Evolutionary conservation across 2,797 vertebrate genomes (phyloP), one percentile per base, ranked within the genome.

Genomic region (Ficedula albicollis): DNA sequence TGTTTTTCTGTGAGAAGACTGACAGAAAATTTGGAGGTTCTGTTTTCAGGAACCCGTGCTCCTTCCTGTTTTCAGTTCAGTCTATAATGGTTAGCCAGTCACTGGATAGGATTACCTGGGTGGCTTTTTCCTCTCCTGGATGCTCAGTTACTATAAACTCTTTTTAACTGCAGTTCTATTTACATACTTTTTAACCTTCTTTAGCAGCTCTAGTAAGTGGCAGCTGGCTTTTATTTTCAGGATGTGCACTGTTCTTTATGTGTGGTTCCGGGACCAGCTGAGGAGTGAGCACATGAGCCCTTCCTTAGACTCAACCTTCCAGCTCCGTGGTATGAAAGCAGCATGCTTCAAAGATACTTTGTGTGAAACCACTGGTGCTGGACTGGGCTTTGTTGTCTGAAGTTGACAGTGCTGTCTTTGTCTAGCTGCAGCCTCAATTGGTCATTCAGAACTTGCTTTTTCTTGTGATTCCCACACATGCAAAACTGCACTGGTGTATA

Each of bases 301-400:
- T 95, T 94, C 87, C 64, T 94, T 93, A 96, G 68, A 87, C 76
- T 44, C 94, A 93, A 92, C 87, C 76, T 84, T 82, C 55, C 76
- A 91, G 80, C 83, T 81, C 55, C 14, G 36, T 88, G 83, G 77
- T 38, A n/a, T 90, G 85, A 90, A 91, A 96, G 93, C 80, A 91
- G 87, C 36, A 44, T 84, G 80, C 83, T 95, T 95, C 91, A 94
- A 82, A 95, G 94, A 86, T 88, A 86, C 86, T 91, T 92, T 93
- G 89, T 95, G 48, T 96, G 84, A 95, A 97, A 93, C 83, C 74
- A 90, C 4, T 90, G 94, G 83, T 94, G 93, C 94, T 96, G 91
- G 74, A 88, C 83, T 95, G 91, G 84, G 63, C 91, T 97, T 96
- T 96, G 94, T 94, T 88, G 93, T 79, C 91, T 95, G 94, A 91